A percentile compares a stretch with the other conserved stretches of the same genome.
Evolutionary conservation across 92 coral and sea anemone genomes (phyloP).

Genomic region (Nematostella vectensis): DNA sequence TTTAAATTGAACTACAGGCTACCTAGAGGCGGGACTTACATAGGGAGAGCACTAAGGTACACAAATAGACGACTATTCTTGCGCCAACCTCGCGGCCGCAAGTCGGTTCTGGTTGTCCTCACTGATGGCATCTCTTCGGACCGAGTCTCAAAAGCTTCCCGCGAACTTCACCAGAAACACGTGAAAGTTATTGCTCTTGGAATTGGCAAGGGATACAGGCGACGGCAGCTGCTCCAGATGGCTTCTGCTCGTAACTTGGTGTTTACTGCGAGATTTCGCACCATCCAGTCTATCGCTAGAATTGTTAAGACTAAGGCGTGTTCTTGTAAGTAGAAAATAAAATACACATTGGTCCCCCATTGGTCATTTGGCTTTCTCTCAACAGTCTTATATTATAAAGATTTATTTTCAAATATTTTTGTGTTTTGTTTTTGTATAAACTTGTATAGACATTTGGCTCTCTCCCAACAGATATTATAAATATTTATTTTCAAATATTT

Average conservation of each 20-base stretch:
- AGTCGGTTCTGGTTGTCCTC: conserved; percentile 24
- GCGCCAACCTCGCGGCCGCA: conserved; percentile 14
- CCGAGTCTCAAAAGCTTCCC: conserved; percentile 23
- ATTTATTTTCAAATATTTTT: too few relatives aligned
- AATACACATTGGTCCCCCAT: too few relatives aligned
- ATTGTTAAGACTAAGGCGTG: conserved; percentile 10
- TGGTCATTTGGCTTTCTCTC: too few relatives aligned
- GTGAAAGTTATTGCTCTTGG: conserved; percentile 29
- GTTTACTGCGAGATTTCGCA: conserved; percentile 12
- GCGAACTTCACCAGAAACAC: conserved; percentile 13
- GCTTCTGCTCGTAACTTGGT: conserved; percentile 25
- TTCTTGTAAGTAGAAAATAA: conserved; percentile 9
- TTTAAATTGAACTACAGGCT: too few relatives aligned
- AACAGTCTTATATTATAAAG: too few relatives aligned
- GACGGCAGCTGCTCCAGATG: conserved; percentile 19
- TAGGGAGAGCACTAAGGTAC: conserved; percentile 53
- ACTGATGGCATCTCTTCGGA: conserved; percentile 39
- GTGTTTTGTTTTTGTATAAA: too few relatives aligned
- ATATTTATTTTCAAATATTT: too few relatives aligned
- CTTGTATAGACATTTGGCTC: too few relatives aligned
- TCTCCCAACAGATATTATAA: too few relatives aligned
- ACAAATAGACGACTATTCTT: conserved; percentile 38
- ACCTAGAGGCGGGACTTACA: conserved; percentile 70
- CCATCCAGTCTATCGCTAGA: not conserved
- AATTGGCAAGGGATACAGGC: conserved; percentile 18